These are phyloP conservation scores for Heliconius ismenius DNA, from an alignment of 2,888 invertebrate species.

Conservation along the genomic window DNA sequence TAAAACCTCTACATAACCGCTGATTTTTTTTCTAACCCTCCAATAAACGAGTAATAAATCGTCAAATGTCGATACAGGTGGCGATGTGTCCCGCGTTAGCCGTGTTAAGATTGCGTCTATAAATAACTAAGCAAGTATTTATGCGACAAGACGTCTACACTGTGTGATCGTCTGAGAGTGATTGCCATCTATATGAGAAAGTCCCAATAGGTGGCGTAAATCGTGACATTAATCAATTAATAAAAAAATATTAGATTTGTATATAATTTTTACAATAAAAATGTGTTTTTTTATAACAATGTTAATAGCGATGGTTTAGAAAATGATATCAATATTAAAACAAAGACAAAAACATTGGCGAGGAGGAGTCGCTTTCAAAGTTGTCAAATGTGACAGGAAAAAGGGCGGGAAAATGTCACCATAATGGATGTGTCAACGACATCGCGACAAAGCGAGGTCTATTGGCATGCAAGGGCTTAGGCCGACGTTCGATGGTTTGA, in stretches of 20 bases:
- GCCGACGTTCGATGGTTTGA: constrained; percentile 70
- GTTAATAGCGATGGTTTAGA: not conserved
- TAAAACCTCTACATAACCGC: not conserved
- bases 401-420: constrained; percentile 79
- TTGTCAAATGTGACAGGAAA: constrained; percentile 80
- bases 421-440: constrained; percentile 81
- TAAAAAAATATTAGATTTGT: not conserved
- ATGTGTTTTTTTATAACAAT: not conserved
- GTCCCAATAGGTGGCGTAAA: constrained; percentile 71
- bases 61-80: constrained; percentile 61
- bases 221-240: constrained; percentile 73
- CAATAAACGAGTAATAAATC: constrained; percentile 62
- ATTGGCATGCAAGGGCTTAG: constrained; percentile 65
- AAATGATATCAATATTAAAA: constrained; percentile 39
- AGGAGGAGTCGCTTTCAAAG: constrained; percentile 78
- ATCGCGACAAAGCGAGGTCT: constrained; percentile 70
- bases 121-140: constrained; percentile 67
- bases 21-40: constrained; percentile 19
- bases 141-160: constrained; percentile 63
- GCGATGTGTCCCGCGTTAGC: constrained; percentile 58
- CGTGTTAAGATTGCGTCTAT: constrained; percentile 73
- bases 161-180: constrained; percentile 63
- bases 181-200: constrained; percentile 67
- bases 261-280: not conserved
- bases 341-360: constrained; percentile 65